phyloP scores from a whole-genome alignment of 2,888 invertebrate species.

The Melieria crassipennis region DNA sequence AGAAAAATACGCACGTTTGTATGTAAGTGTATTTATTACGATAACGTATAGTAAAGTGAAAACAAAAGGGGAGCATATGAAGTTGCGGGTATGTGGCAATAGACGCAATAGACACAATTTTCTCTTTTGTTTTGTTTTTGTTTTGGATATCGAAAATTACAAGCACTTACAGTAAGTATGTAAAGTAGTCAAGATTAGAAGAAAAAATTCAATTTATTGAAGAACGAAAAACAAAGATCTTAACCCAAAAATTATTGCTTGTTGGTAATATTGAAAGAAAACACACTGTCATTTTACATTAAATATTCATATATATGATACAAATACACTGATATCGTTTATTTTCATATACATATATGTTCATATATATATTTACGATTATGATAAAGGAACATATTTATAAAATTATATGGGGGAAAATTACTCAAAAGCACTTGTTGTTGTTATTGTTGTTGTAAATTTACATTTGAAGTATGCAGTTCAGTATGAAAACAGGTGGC shows the following conservation, averaged over 20 bases:
- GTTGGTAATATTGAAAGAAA: background rate
- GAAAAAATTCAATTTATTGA: constrained; percentile 13
- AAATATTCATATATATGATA: constrained; percentile 38
- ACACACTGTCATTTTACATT: constrained; percentile 33
- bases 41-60: background rate
- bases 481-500: too few relatives aligned
- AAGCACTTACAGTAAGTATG: constrained; percentile 2
- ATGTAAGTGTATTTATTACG: background rate
- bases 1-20: background rate
- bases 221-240: background rate
- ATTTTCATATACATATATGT: constrained; percentile 32
- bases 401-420: constrained; percentile 10
- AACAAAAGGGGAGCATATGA: background rate
- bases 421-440: constrained; percentile 21
- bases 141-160: constrained; percentile 11
- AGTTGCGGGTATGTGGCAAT: background rate
- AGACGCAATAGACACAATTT: background rate
- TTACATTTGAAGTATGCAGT: too few relatives aligned
- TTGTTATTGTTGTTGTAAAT: background rate
- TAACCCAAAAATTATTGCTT: too few relatives aligned
- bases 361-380: constrained; percentile 26
- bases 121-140: constrained; percentile 4
- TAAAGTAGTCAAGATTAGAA: constrained; percentile 20
- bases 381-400: constrained; percentile 11
- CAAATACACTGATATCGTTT: constrained; percentile 40